A percentile compares a stretch with the other conserved stretches of the same genome.
Evolutionary conservation across 2,113 vertebrate species (phyloP).

Genomic region (Alouatta palliata): DNA sequence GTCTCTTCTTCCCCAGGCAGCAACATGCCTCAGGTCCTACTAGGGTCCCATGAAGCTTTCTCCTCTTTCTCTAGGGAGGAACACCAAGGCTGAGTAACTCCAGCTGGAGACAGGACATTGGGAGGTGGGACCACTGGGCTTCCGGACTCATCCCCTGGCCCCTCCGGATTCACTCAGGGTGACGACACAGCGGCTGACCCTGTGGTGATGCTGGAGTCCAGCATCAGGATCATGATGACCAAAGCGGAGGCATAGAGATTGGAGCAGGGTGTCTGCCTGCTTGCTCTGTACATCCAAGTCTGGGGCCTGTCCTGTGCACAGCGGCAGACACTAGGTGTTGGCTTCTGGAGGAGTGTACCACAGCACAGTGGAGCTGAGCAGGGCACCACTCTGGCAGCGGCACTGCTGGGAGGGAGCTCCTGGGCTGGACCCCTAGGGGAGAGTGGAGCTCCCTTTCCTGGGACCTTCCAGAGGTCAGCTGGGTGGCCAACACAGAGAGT

Average conservation of each 20-base stretch:
- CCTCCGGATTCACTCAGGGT: not conserved
- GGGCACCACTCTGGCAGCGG: not conserved
- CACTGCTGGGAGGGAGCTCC: not conserved
- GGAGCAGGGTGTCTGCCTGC: not conserved
- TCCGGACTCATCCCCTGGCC: not conserved
- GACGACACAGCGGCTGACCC: not conserved
- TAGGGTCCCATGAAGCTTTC: too few species aligned
- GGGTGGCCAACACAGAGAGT: not conserved
- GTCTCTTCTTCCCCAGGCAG: not conserved
- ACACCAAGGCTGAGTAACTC: not conserved
- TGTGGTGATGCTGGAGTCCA: not conserved
- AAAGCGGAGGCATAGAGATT: not conserved
- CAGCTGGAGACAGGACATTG: not conserved
- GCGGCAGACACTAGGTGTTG: too few species aligned
- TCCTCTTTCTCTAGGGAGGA: not conserved
- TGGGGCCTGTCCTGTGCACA: not conserved
- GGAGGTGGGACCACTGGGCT: not conserved
- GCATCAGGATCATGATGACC: not conserved
- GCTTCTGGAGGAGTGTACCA: not conserved
- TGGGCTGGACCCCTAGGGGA: rapidly evolving
- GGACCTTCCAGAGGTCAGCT: not conserved
- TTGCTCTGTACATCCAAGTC: not conserved
- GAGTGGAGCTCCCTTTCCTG: not conserved
- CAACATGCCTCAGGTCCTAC: not conserved
- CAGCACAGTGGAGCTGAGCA: not conserved